A percentile compares a stretch with the other conserved stretches of the same genome.
These are phyloP conservation scores for Gallinago media DNA, from an alignment of 2,113 vertebrate species.

Conservation along the genomic window DNA sequence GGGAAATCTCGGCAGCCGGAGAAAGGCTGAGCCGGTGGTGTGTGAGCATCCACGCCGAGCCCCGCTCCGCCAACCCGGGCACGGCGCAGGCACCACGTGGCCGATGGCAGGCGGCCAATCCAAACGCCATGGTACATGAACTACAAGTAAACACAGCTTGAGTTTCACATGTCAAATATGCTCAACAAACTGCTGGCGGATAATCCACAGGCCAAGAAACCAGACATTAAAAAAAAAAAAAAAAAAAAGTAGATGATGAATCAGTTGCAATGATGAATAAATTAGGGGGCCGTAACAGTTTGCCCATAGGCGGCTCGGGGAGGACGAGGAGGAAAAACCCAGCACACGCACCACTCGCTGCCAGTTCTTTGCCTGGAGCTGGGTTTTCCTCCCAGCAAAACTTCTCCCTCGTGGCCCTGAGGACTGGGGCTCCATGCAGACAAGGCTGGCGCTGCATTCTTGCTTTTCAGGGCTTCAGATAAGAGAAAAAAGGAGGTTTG, in stretches of 20 bases:
- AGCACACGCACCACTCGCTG: background rate
- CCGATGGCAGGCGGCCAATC: slow-evolving; percentile 61
- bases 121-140: slow-evolving; percentile 73
- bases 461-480: background rate
- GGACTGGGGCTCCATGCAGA: background rate
- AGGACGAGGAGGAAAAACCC: background rate
- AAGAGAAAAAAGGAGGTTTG: background rate
- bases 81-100: slow-evolving; percentile 47
- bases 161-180: slow-evolving; percentile 75
- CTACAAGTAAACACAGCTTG: slow-evolving; percentile 74
- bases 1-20: background rate
- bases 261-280: slow-evolving; percentile 67
- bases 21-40: background rate
- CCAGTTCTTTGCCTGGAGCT: background rate
- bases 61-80: slow-evolving; percentile 33
- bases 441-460: background rate
- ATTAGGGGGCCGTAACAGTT: slow-evolving; percentile 28
- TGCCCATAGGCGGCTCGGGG: background rate
- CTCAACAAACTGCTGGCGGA: slow-evolving; percentile 73
- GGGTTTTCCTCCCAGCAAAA: background rate
- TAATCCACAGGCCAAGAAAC: slow-evolving; percentile 70
- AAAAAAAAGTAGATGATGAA: slow-evolving; percentile 62
- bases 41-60: slow-evolving; percentile 35
- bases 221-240: background rate
- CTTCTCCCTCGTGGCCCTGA: background rate